phyloP scores from a whole-genome alignment of 2,113 vertebrate genomes.

The Petaurus breviceps region DNA sequence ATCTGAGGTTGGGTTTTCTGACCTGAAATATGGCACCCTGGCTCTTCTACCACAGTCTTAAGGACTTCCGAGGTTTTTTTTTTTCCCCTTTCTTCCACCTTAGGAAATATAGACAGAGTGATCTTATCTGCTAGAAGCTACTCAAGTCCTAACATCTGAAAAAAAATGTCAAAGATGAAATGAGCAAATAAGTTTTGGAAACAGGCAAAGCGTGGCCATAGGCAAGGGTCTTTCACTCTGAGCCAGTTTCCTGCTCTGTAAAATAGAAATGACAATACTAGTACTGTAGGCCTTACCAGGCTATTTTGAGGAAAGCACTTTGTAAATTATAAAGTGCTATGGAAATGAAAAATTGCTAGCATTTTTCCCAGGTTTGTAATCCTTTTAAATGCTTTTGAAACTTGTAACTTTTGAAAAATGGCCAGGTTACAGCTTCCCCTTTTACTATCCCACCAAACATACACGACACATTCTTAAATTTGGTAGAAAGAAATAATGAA shows the following conservation, averaged over 20 bases:
- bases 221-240: neutral
- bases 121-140: neutral
- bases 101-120: neutral
- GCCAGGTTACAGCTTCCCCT: neutral
- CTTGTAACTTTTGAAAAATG: neutral
- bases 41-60: neutral
- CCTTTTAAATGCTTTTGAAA: neutral
- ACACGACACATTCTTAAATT: neutral
- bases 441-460: neutral
- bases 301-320: neutral
- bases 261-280: neutral
- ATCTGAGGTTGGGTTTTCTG: neutral
- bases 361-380: neutral
- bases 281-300: neutral
- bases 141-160: neutral
- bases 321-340: neutral
- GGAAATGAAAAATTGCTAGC: neutral
- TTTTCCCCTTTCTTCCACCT: neutral
- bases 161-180: neutral
- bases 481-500: neutral
- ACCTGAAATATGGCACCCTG: neutral
- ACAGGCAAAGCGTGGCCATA: neutral
- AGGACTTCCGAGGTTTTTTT: neutral
- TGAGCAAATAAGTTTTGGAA: neutral
- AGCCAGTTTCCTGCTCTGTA: neutral